A percentile compares a stretch with the other conserved stretches of the same genome.
Conservation (phyloP, 2,113 vertebrate genomes). For the Xerus inauris region DNA sequence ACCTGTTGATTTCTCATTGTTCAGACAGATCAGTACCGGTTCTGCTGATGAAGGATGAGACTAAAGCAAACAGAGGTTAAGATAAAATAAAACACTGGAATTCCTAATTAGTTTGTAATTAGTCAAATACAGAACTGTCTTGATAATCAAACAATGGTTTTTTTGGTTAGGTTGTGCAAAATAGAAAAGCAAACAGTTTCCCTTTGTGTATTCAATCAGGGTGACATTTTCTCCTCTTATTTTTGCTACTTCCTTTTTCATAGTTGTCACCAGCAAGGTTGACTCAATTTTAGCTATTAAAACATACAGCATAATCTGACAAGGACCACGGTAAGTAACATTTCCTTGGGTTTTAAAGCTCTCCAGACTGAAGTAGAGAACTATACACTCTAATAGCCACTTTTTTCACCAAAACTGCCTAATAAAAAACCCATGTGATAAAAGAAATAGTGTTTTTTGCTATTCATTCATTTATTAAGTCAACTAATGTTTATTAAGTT, state of each 20-base stretch:
- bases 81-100: not conserved
- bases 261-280: not conserved
- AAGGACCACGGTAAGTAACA: not conserved
- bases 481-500: not conserved
- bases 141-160: not conserved
- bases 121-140: not conserved
- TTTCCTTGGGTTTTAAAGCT: conserved; percentile 7
- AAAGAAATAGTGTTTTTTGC: not conserved
- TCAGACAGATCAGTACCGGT: not conserved
- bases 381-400: not conserved
- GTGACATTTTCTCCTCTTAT: not conserved
- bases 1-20: not conserved
- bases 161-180: not conserved
- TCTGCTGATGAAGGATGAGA: not conserved
- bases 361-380: not conserved
- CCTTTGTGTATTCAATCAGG: not conserved
- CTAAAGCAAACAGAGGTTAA: not conserved
- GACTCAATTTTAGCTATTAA: conserved; percentile 52
- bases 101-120: not conserved
- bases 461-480: not conserved
- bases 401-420: not conserved
- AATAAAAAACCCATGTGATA: not conserved
- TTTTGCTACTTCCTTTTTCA: conserved; percentile 18
- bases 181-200: not conserved
- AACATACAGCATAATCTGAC: not conserved